Conservation (phyloP, 2,113 vertebrate species). For the Saguinus imperator region DNA sequence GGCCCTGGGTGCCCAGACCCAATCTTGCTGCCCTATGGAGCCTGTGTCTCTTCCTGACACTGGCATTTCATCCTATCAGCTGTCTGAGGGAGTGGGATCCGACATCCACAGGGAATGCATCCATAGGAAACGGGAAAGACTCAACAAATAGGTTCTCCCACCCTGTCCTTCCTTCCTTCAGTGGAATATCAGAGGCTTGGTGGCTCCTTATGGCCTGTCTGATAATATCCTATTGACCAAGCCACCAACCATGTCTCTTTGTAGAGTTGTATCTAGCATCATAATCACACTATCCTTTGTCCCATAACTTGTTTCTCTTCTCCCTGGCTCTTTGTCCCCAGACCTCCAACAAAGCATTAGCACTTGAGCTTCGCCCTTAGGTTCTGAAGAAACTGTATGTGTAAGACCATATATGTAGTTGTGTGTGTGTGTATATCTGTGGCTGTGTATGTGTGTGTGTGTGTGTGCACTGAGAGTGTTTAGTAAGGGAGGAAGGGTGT, state of each 20-base stretch:
- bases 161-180: not conserved
- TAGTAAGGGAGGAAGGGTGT: not conserved
- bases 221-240: not conserved
- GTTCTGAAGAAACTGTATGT: not conserved
- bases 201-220: not conserved
- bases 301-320: not conserved
- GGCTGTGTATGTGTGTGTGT: too few relatives aligned
- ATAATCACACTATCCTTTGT: not conserved
- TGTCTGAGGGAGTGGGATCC: not conserved
- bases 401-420: not conserved
- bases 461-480: not conserved
- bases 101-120: not conserved
- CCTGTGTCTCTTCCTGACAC: not conserved
- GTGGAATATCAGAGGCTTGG: not conserved
- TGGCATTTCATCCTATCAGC: not conserved
- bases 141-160: not conserved
- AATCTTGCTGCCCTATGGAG: rapidly evolving
- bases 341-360: not conserved
- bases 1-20: not conserved
- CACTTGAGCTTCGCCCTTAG: not conserved
- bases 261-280: not conserved
- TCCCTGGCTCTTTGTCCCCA: not conserved
- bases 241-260: not conserved
- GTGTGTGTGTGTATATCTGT: not conserved
- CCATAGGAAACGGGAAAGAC: not conserved